Base-by-base conservation (phyloP, 2,113 vertebrate genomes). In the Paradoxurus hermaphroditus region DNA sequence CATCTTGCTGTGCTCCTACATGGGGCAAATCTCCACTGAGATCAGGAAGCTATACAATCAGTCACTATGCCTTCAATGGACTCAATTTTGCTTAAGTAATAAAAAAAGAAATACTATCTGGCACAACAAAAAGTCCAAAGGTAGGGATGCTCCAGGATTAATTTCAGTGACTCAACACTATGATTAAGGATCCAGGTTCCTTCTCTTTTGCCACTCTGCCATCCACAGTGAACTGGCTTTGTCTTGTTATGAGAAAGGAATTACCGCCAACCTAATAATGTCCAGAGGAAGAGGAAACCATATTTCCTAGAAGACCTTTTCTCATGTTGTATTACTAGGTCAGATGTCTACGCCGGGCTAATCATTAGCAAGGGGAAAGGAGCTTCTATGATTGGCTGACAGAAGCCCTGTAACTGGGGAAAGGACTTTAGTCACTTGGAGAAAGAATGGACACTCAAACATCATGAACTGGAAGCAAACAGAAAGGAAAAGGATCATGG, bases 21-120 rank as follows among this genome's bases (percentile, higher is more conserved):
- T 6, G 59, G 94, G 46, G 49, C 82, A 95, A 46, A 59, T 95
- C 4, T 81, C 81, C 77, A 87, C 19, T 23, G 63, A 53, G 56
- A 93, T 79, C 68, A 95, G 73, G 41, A 79, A 75, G 41, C 15
- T 16, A 21, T 2, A n/a, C 7, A 68, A 29, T 46, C 41, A 94
- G 75, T 41, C 49, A 63, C 0, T 39, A 14, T 39, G 25, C 12
- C 41, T 73, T 92, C 21, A 77, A 46, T n/a, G 62, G 31, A 59
- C 56, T 91, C 41, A 36, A 2, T 19, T 79, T 90, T 68, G 7
- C 68, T 84, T 92, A 39, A 79, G 67, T 9, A 84, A 31, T 25
- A 7, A 25, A 36, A 68, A 19, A 79, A 97, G 53, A 12, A 5
- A 1, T 31, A 19, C 39, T 65, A n/a, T 73, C 18, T 65, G 56